Conservation (phyloP, 2,113 vertebrate genomes). For the Psittacara wagleri region DNA sequence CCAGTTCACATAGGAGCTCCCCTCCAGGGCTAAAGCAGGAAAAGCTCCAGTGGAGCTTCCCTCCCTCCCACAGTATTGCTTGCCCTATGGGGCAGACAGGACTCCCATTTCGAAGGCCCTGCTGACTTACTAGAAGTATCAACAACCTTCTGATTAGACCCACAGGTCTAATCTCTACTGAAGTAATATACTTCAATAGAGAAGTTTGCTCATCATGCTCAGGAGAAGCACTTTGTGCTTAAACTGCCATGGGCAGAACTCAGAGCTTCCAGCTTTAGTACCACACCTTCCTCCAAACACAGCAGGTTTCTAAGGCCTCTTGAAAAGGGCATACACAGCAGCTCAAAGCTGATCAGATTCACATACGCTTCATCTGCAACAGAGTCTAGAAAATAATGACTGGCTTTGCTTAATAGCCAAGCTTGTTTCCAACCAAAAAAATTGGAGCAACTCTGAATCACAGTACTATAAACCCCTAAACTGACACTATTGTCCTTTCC, state of each 20-base stretch:
- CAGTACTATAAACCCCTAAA: not conserved
- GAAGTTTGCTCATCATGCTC: not conserved
- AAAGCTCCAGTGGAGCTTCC: not conserved
- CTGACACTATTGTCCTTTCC: not conserved
- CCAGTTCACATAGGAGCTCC: not conserved
- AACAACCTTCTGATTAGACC: not conserved
- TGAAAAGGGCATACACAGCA: not conserved
- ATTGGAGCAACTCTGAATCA: not conserved
- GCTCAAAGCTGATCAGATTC: not conserved
- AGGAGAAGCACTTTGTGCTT: not conserved
- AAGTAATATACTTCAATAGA: not conserved
- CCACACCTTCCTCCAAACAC: not conserved
- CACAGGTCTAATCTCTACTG: not conserved
- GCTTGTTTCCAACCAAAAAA: not conserved
- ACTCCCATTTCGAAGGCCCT: not conserved
- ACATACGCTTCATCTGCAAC: not conserved
- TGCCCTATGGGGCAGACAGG: accelerated
- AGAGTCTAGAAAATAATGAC: not conserved
- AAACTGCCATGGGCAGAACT: not conserved
- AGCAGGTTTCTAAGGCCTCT: not conserved
- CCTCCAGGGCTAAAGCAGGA: not conserved
- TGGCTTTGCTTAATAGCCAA: not conserved
- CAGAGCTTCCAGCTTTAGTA: not conserved
- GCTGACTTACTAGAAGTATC: not conserved
- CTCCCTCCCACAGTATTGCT: not conserved